These are phyloP conservation scores for Himalopsyche japonica DNA, from an alignment of 2,888 invertebrate species.

Conservation along the genomic window DNA sequence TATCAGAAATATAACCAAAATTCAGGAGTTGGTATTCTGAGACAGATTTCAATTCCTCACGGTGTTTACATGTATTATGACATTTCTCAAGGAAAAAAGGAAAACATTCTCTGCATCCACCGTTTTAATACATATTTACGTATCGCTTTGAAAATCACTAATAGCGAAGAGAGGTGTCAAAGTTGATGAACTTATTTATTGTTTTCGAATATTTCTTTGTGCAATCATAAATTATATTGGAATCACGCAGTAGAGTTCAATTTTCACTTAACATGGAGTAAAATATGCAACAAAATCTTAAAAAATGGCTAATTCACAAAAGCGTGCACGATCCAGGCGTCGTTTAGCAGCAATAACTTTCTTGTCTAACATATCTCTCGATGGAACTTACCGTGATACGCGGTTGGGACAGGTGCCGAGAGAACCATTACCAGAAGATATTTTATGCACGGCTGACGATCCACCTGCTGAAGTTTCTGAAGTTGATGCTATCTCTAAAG, in stretches of 20 bases:
- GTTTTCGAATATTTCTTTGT: not conserved
- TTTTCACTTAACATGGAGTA: not conserved
- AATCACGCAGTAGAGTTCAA: not conserved
- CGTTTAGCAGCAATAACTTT: conserved; percentile 92
- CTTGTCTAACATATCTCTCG: conserved; percentile 92
- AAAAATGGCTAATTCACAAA: conserved; percentile 27
- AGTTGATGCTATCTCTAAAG: not conserved
- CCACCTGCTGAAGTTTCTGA: not conserved
- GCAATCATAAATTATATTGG: not conserved
- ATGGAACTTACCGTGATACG: conserved; percentile 73
- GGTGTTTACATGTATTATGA: not conserved
- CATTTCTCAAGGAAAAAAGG: not conserved
- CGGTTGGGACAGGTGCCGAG: conserved; percentile 24
- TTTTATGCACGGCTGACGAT: not conserved
- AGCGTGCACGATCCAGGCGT: conserved; percentile 71
- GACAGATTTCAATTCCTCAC: too few relatives aligned
- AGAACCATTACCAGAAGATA: not conserved
- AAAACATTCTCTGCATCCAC: not conserved
- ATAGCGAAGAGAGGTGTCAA: not conserved
- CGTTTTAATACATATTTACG: not conserved
- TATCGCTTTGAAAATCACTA: not conserved
- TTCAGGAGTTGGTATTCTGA: too few relatives aligned
- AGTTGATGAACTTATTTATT: not conserved
- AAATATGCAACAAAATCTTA: not conserved
- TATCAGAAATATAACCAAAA: too few relatives aligned